These are phyloP conservation scores for Okamejei kenojei DNA, from an alignment of 2,797 vertebrate genomes.

Conservation along the genomic window DNA sequence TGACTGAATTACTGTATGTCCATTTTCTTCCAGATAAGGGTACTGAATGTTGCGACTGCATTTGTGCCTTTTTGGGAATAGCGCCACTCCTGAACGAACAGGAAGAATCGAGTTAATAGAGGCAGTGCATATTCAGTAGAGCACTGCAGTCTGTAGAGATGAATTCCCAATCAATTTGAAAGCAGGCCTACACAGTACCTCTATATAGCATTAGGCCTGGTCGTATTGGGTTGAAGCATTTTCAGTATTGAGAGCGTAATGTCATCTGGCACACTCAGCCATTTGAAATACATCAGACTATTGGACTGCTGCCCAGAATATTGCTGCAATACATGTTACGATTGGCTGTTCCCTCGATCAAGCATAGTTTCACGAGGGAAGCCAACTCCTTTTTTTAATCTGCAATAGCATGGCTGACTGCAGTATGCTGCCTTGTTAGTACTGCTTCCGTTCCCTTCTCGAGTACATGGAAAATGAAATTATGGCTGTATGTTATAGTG, in stretches of 20 bases:
- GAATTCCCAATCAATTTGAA: slow-evolving; percentile 38
- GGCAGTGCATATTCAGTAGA: no score
- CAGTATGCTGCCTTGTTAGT: slow-evolving; percentile 50
- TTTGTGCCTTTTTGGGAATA: slow-evolving; percentile 33
- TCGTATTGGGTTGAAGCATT: slow-evolving; percentile 58
- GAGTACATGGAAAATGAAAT: slow-evolving; percentile 18
- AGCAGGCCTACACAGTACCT: slow-evolving; percentile 40
- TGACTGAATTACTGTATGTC: slow-evolving; percentile 50
- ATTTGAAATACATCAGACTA: slow-evolving; percentile 59
- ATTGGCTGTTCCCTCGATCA: slow-evolving; percentile 53
- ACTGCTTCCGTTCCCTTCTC: slow-evolving; percentile 28
- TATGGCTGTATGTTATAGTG: neutral
- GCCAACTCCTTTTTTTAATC: slow-evolving; percentile 42
- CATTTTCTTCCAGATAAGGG: slow-evolving; percentile 41
- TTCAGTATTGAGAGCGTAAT: slow-evolving; percentile 60
- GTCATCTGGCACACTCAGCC: slow-evolving; percentile 68
- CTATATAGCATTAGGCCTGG: slow-evolving; percentile 45
- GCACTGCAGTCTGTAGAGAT: neutral
- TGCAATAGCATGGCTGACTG: slow-evolving; percentile 46
- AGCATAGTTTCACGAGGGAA: slow-evolving; percentile 49
- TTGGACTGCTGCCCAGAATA: slow-evolving; percentile 70
- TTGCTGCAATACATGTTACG: slow-evolving; percentile 60
- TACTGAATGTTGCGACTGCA: slow-evolving; percentile 50
- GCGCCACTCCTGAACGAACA: slow-evolving; percentile 48
- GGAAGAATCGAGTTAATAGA: slow-evolving; percentile 30